phyloP scores from a whole-genome alignment of 2,888 invertebrate genomes.

The Patella caerulea region DNA sequence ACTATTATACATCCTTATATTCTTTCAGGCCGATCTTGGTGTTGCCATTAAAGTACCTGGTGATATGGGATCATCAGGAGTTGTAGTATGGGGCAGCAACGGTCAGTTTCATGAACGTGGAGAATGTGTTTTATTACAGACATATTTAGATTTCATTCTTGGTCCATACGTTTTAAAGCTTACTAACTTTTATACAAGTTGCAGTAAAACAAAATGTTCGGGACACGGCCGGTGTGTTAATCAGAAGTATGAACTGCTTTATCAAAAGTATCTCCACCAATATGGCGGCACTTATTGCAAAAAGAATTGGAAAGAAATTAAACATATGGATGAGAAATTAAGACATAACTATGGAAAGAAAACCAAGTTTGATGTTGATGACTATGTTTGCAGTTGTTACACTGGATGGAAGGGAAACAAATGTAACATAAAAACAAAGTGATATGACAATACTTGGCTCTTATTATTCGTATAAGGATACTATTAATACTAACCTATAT shows the following conservation, averaged over 20 bases:
- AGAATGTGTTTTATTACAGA: conserved; percentile 43
- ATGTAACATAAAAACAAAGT: conserved; percentile 25
- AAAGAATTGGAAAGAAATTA: conserved; percentile 6
- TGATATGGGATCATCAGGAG: conserved; percentile 53
- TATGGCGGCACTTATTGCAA: conserved; percentile 22
- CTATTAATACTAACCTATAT: too few relatives aligned
- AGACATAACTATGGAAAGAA: neutral
- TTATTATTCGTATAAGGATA: too few relatives aligned
- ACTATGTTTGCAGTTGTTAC: conserved; percentile 43
- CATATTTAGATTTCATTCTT: conserved; percentile 45
- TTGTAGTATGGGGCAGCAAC: conserved; percentile 58
- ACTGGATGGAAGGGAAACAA: conserved; percentile 38
- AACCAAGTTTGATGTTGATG: neutral
- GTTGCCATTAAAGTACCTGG: conserved; percentile 49
- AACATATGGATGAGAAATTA: neutral
- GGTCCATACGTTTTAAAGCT: conserved; percentile 53
- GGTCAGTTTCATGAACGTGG: conserved; percentile 33
- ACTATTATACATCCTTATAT: neutral
- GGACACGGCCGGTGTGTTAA: conserved; percentile 48
- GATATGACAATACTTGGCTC: too few relatives aligned
- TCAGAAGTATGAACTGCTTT: conserved; percentile 32
- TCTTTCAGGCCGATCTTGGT: conserved; percentile 49
- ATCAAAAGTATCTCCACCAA: conserved; percentile 25
- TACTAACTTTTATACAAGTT: conserved; percentile 35
- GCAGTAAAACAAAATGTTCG: conserved; percentile 37